These are phyloP conservation scores for Drosophila austrosaltans DNA, from an alignment of 2,888 invertebrate species.

Conservation along the genomic window DNA sequence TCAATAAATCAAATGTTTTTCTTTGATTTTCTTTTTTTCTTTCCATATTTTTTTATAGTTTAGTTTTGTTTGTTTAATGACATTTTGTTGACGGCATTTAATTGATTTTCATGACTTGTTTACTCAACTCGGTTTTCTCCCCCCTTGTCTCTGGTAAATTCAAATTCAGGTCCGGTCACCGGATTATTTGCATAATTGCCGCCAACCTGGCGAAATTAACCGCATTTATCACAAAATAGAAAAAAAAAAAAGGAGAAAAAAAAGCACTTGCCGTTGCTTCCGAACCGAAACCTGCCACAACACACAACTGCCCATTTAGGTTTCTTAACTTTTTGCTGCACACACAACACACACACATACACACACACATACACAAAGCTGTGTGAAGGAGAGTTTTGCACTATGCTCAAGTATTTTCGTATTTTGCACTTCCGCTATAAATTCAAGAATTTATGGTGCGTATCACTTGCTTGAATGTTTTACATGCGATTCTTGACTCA, in stretches of 20 bases:
- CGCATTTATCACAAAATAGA: slow-evolving; percentile 65
- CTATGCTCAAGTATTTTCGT: slow-evolving; percentile 69
- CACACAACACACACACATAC: slow-evolving; percentile 29
- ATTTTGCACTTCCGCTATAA: slow-evolving; percentile 78
- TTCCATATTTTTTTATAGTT: slow-evolving; percentile 21
- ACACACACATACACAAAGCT: slow-evolving; percentile 29
- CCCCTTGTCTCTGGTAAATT: slow-evolving; percentile 1
- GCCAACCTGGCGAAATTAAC: slow-evolving; percentile 57
- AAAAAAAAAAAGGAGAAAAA: slow-evolving; percentile 22
- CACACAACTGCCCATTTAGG: not conserved
- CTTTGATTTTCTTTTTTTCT: slow-evolving; percentile 9
- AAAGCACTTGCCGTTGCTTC: not conserved
- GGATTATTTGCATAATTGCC: slow-evolving; percentile 68
- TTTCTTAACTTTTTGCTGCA: slow-evolving; percentile 14
- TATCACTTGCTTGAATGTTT: slow-evolving; percentile 73
- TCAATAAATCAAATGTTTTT: not conserved
- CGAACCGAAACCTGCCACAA: not conserved
- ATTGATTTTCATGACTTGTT: slow-evolving; percentile 48
- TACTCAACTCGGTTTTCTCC: slow-evolving; percentile 16
- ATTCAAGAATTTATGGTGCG: slow-evolving; percentile 75
- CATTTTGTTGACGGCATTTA: slow-evolving; percentile 42
- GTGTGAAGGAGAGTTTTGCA: slow-evolving; percentile 32
- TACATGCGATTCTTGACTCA: slow-evolving; percentile 59
- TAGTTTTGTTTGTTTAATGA: slow-evolving; percentile 32
- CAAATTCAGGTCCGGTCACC: slow-evolving; percentile 15